phyloP scores from a whole-genome alignment of 2,113 vertebrate genomes.

The Caracal caracal region DNA sequence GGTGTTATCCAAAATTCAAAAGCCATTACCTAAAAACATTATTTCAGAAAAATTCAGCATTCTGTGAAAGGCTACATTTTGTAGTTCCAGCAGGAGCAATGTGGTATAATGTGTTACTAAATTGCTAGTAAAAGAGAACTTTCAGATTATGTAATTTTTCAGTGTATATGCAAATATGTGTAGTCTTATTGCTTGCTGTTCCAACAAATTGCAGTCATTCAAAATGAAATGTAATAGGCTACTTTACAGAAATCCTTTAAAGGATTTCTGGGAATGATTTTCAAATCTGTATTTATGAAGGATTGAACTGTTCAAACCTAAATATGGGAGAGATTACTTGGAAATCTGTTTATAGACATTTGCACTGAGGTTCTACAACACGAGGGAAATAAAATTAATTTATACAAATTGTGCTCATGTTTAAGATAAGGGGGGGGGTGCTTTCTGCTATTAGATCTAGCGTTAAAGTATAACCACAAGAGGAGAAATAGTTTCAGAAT shows the following conservation, averaged over 20 bases:
- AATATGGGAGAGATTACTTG: constrained; percentile 57
- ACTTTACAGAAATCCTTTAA: constrained; percentile 15
- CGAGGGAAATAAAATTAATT: constrained; percentile 28
- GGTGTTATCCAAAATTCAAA: constrained; percentile 48
- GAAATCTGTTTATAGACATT: constrained; percentile 62
- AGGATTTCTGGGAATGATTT: constrained; percentile 56
- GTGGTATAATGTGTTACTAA: constrained; percentile 49
- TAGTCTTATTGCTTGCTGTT: constrained; percentile 48
- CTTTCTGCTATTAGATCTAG: constrained; percentile 60
- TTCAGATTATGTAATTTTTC: constrained; percentile 63
- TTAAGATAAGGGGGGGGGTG: constrained; percentile 30
- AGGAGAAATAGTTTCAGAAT: constrained; percentile 40
- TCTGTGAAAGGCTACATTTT: constrained; percentile 41
- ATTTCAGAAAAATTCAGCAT: constrained; percentile 41
- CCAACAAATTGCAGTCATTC: constrained; percentile 58
- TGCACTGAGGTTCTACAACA: constrained; percentile 53
- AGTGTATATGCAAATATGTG: constrained; percentile 50
- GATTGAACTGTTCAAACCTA: constrained; percentile 67
- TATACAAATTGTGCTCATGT: constrained; percentile 24
- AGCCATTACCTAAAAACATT: background rate
- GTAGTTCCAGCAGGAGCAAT: background rate
- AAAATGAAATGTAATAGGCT: constrained; percentile 49
- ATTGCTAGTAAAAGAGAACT: constrained; percentile 63
- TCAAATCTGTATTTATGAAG: constrained; percentile 68
- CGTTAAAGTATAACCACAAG: constrained; percentile 26